phyloP scores from a whole-genome alignment of 2,797 vertebrate species.

The Capromys pilorides region DNA sequence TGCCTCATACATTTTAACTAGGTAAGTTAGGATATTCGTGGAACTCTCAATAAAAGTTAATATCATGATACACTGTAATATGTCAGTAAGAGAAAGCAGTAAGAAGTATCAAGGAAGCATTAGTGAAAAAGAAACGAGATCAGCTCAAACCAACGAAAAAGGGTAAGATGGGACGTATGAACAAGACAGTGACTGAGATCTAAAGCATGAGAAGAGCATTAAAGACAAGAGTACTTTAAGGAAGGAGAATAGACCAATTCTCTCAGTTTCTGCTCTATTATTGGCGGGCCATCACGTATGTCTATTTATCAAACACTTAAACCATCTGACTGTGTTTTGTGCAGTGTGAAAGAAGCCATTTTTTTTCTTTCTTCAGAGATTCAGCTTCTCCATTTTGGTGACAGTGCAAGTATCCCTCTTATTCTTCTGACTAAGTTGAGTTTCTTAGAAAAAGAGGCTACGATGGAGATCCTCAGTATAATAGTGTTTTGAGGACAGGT shows the following conservation, averaged over 20 bases:
- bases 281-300: not conserved
- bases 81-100: not conserved
- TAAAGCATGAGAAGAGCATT: not conserved
- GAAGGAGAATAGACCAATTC: not conserved
- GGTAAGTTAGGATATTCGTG: not conserved
- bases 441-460: not conserved
- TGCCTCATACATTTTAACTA: no score
- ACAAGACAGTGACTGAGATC: not conserved
- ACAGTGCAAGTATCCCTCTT: not conserved
- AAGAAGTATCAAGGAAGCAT: accelerated
- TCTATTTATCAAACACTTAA: not conserved
- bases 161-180: not conserved
- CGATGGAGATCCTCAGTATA: not conserved
- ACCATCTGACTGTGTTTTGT: not conserved
- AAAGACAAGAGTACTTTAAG: not conserved
- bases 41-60: not conserved
- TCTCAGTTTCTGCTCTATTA: not conserved
- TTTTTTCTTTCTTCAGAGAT: not conserved
- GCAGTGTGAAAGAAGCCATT: not conserved
- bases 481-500: not conserved
- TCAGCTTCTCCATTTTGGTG: not conserved
- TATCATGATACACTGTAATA: not conserved
- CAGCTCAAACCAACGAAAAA: not conserved
- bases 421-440: not conserved
- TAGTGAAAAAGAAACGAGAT: not conserved